Conservation (phyloP, 1,140 invertebrate genomes). For the Carcinoscorpius rotundicauda region DNA sequence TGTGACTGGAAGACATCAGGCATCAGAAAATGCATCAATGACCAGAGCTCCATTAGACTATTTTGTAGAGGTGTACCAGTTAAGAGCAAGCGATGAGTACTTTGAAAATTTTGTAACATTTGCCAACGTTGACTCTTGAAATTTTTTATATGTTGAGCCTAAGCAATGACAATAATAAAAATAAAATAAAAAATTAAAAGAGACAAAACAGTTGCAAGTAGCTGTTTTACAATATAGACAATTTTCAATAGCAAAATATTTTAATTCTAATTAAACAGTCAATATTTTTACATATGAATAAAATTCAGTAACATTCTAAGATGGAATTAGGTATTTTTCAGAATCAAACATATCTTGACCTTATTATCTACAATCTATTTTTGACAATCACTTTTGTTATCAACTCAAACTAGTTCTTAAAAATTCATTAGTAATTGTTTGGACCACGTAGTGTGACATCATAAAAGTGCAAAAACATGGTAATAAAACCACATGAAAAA, state of each 20-base stretch:
- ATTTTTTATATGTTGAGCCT: slow-evolving; percentile 98
- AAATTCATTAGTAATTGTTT: too few species aligned
- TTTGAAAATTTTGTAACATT: slow-evolving; percentile 89
- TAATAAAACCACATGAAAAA: too few species aligned
- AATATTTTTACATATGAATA: not conserved
- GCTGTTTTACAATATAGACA: not conserved
- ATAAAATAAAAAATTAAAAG: not conserved
- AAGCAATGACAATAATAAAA: not conserved
- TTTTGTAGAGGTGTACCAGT: slow-evolving; percentile 99
- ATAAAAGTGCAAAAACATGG: too few species aligned
- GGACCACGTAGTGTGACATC: too few species aligned
- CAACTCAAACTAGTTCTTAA: too few species aligned
- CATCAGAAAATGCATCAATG: slow-evolving; percentile 99
- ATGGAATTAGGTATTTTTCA: too few species aligned
- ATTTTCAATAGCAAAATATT: not conserved
- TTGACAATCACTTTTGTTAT: too few species aligned
- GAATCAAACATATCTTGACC: too few species aligned
- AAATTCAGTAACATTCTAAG: not conserved
- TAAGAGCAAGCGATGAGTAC: slow-evolving; percentile 80
- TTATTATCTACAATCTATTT: too few species aligned
- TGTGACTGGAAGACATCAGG: slow-evolving; percentile 98
- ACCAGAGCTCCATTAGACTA: slow-evolving; percentile 98
- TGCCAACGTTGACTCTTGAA: slow-evolving; percentile 99
- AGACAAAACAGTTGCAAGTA: too few species aligned
- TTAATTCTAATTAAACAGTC: not conserved